Base-by-base conservation (phyloP, 2,888 invertebrate species). In the Ectobius pallidus region DNA sequence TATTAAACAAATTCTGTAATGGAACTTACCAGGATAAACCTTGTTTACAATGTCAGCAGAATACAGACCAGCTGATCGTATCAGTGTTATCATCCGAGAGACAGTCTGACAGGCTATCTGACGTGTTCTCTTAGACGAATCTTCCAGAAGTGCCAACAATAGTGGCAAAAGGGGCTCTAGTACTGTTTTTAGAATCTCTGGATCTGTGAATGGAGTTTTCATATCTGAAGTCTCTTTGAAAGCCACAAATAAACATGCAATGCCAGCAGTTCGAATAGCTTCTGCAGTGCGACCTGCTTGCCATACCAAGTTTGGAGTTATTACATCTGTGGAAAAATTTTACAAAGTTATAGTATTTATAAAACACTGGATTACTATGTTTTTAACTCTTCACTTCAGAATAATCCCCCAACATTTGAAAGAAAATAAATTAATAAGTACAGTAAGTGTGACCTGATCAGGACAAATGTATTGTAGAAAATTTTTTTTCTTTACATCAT, bases 241-340 rank as follows among this genome's bases (percentile, higher is more conserved):
- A 18, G 92, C 86, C 6, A 90, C 87, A 81, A 90, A 90, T 14
- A 94, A 85, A 78, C 92, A 93, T 0, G 90, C 89, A 0, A 90
- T 87, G 3, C 92, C 92, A 42, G 92, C 90, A 0, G 92, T 91
- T 63, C 95, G 86, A 65, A 93, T 87, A 0, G 93, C 91, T 79
- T 91, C 92, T 0, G 93, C 92, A 0, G 91, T 89, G 58, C 90
- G 86, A 0, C 95, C 95, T 11, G 94, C 91, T 2, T 86, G 85
- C 95, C 95, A 95, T 20, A 91, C 87, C 75, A 93, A 83, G 77
- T 91, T 91, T 1, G 92, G 91, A 76, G 91, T 82, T 78, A 95
- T 88, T 72, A 92, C 87, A 72, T 89, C 89, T 88, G 30, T 11
- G 2, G 30, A 34, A 11, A 34, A 11, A 34, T n/a, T n/a, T n/a